Evolutionary conservation across 2,113 vertebrate species (phyloP).

Genomic region (Setophaga petechia): DNA sequence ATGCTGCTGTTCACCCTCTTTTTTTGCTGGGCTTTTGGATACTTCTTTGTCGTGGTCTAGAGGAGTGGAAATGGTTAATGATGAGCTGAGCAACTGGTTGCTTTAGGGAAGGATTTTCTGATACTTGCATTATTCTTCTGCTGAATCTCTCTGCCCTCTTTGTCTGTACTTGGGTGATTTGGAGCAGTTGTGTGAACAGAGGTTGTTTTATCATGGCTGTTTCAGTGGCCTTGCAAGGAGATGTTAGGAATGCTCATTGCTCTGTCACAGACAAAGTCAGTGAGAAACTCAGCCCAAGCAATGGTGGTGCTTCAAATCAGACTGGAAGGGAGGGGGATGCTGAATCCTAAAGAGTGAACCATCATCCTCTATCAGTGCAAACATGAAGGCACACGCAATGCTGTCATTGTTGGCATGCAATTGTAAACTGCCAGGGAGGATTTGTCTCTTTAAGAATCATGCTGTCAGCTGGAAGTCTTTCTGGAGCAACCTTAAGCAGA

Average conservation of each 20-base stretch:
- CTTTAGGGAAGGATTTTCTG: neutral
- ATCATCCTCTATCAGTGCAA: neutral
- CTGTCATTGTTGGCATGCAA: conserved; percentile 34
- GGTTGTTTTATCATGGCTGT: neutral
- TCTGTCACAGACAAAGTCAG: neutral
- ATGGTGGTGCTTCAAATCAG: conserved; percentile 20
- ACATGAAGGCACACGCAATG: neutral
- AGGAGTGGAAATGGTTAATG: neutral
- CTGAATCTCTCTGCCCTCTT: neutral
- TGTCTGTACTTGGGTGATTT: neutral
- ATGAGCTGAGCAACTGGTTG: neutral
- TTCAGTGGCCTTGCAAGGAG: neutral
- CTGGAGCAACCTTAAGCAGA: conserved; percentile 48
- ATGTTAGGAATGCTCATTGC: neutral
- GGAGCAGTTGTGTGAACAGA: neutral
- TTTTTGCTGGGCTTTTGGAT: neutral
- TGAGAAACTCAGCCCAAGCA: conserved; percentile 19
- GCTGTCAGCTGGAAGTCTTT: conserved; percentile 54
- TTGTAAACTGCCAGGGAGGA: conserved; percentile 45
- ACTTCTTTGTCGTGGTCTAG: neutral
- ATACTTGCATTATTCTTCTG: neutral
- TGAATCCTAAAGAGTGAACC: neutral
- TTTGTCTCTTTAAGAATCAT: conserved; percentile 43
- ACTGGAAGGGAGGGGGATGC: neutral
- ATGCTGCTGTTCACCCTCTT: neutral